Conservation (phyloP, 1,140 invertebrate genomes). For the Periplaneta americana region DNA sequence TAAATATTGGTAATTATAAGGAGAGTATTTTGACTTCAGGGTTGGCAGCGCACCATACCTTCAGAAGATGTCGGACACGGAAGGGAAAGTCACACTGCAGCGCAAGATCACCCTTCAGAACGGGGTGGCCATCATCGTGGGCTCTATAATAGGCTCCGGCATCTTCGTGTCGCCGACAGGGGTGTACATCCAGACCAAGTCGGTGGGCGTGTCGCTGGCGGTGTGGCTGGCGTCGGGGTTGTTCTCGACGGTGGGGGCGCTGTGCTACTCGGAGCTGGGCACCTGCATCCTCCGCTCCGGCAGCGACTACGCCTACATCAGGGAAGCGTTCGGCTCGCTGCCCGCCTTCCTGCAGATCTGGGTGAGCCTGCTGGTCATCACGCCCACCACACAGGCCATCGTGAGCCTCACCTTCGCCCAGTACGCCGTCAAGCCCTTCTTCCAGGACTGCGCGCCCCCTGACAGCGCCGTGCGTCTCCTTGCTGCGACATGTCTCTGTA, state of each 20-base stretch:
- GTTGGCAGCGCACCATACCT: too few species aligned
- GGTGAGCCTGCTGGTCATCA: slow-evolving; percentile 80
- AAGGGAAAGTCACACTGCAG: slow-evolving; percentile 56
- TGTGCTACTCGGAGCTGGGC: slow-evolving; percentile 85
- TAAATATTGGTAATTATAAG: too few species aligned
- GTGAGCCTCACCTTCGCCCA: slow-evolving; percentile 77
- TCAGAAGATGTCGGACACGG: too few species aligned
- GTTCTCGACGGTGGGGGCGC: slow-evolving; percentile 66
- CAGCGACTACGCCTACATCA: slow-evolving; percentile 84
- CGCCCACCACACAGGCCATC: slow-evolving; percentile 77
- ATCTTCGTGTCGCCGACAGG: slow-evolving; percentile 77
- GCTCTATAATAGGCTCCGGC: slow-evolving; percentile 80
- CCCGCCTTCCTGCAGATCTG: slow-evolving; percentile 83
- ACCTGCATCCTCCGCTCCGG: slow-evolving; percentile 76
- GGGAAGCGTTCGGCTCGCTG: slow-evolving; percentile 79
- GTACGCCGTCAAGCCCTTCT: slow-evolving; percentile 79
- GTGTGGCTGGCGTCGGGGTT: slow-evolving; percentile 72
- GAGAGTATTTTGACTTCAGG: too few species aligned
- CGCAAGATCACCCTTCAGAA: slow-evolving; percentile 77
- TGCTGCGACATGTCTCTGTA: slow-evolving; percentile 71
- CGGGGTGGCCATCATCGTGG: slow-evolving; percentile 77
- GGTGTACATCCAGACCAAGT: slow-evolving; percentile 55
- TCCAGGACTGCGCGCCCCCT: slow-evolving; percentile 61
- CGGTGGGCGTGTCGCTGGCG: slow-evolving; percentile 59
- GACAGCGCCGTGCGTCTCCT: slow-evolving; percentile 56